Base-by-base conservation (phyloP, 2,113 vertebrate species). In the Saguinus imperator region DNA sequence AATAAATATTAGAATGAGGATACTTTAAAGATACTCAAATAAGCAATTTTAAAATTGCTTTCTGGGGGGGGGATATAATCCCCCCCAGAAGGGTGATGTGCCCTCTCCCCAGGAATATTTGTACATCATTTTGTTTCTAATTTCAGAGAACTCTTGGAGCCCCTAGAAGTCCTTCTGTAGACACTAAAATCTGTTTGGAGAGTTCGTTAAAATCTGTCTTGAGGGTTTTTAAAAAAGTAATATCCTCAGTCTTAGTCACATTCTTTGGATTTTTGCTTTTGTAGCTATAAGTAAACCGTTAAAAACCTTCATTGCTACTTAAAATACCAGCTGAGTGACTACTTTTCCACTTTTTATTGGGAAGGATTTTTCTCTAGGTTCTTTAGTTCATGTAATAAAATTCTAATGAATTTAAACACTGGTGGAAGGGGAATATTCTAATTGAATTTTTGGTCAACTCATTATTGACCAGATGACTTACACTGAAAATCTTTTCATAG, bases 231-330 rank as follows among this genome's bases (percentile, higher is more conserved):
- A 17, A 29, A 35, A 91, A 94, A 89, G 48, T 92, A 80, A 91
- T 93, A 94, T 90, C 32, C 43, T 92, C 85, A 87, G 68, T 88
- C 37, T 87, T 64, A 91, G 86, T 80, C 48, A 88, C 29, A 64
- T 70, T 94, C 89, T 93, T 43, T 79, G 12, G 55, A 45, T 37
- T 50, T 92, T 37, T 90, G 52, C 57, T 73, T 96, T 94, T 84
- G 37, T 90, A 95, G 76, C 73, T 95, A 27, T 76, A 77, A 92
- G 57, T 23, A 16, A 89, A 95, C 11, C 50, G 7, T 93, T 84
- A 64, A 96, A 97, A 90, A 57, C 68, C 61, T 96, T 73, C 25
- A 40, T 93, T 85, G 82, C 58, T 91, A 61, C 73, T 97, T 97
- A 93, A 96, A 94, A 94, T 95, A 86, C 77, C 61, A 87, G 58